Conservation (phyloP, 2,797 vertebrate species). For the Poecilia velifera region DNA sequence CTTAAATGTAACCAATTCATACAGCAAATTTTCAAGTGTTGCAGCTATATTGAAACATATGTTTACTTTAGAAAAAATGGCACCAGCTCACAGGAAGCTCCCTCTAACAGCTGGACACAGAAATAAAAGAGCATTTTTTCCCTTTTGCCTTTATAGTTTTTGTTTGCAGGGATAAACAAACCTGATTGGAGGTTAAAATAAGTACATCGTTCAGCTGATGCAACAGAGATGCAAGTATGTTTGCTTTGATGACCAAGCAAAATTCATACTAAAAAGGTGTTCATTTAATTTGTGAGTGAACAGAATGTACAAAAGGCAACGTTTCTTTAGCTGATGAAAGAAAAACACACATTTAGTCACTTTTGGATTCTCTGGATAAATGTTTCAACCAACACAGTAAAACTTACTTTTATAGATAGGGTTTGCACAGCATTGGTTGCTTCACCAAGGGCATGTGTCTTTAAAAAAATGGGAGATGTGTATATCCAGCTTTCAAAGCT, state of each 20-base stretch:
- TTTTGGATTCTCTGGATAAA: conserved; percentile 36
- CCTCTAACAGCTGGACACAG: background rate
- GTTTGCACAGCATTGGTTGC: conserved; percentile 62
- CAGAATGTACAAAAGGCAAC: conserved; percentile 1
- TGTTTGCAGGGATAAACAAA: conserved; percentile 7
- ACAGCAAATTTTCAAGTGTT: background rate
- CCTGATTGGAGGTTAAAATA: conserved; percentile 29
- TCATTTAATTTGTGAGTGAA: conserved; percentile 23
- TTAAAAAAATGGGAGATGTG: conserved; percentile 15
- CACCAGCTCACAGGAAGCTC: conserved; percentile 8
- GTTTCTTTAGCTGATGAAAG: conserved; percentile 15
- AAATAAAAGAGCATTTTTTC: background rate
- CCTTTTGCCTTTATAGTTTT: background rate
- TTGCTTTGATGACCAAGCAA: conserved; percentile 40
- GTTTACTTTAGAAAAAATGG: background rate
- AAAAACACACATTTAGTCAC: background rate
- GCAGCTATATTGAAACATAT: conserved; percentile 3
- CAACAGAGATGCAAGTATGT: conserved; percentile 25
- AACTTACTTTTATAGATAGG: conserved; percentile 40
- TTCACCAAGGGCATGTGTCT: conserved; percentile 56
- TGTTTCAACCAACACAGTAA: conserved; percentile 34
- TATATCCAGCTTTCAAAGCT: conserved; percentile 44
- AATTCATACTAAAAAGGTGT: conserved; percentile 23
- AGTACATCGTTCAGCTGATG: conserved; percentile 45
- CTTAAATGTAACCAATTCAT: conserved; percentile 1